These are phyloP conservation scores for Gonocerus acuteangulatus DNA, from an alignment of 2,888 invertebrate species.

Conservation along the genomic window DNA sequence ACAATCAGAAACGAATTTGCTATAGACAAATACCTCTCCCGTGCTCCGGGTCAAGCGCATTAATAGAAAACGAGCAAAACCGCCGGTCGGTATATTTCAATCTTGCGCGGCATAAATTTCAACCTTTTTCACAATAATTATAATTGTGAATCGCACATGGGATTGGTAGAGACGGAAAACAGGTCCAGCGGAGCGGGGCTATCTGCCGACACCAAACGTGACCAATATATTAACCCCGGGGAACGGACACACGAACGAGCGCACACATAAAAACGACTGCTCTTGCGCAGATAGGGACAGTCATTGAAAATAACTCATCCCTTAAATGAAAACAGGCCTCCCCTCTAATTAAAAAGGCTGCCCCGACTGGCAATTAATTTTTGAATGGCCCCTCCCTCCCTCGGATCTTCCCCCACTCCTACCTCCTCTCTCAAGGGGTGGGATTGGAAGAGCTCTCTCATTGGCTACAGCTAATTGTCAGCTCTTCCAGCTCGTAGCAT, in stretches of 20 bases:
- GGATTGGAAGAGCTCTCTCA: not conserved
- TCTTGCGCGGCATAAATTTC: not conserved
- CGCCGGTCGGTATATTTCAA: no score
- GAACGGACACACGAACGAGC: not conserved
- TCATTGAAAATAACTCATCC: slow-evolving; percentile 34
- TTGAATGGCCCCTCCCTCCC: slow-evolving; percentile 5
- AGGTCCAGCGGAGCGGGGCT: slow-evolving; percentile 6
- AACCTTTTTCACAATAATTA: not conserved
- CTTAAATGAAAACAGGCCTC: slow-evolving; percentile 32
- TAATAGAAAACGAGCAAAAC: no score
- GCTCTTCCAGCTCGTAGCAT: not conserved
- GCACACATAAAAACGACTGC: not conserved
- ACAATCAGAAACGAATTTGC: not conserved
- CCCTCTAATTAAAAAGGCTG: slow-evolving; percentile 11
- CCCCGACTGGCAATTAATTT: slow-evolving; percentile 20
- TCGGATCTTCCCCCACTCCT: no score
- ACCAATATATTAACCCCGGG: slow-evolving; percentile 7
- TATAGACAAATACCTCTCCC: not conserved
- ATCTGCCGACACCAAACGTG: not conserved
- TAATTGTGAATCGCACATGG: not conserved
- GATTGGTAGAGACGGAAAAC: not conserved
- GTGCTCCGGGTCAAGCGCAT: no score
- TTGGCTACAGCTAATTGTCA: slow-evolving; percentile 11
- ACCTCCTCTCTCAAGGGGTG: no score
- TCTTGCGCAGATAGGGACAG: slow-evolving; percentile 10